A percentile compares a stretch with the other conserved stretches of the same genome.
These are phyloP conservation scores for Micropterix aruncella DNA, from an alignment of 2,888 invertebrate genomes.

Conservation along the genomic window DNA sequence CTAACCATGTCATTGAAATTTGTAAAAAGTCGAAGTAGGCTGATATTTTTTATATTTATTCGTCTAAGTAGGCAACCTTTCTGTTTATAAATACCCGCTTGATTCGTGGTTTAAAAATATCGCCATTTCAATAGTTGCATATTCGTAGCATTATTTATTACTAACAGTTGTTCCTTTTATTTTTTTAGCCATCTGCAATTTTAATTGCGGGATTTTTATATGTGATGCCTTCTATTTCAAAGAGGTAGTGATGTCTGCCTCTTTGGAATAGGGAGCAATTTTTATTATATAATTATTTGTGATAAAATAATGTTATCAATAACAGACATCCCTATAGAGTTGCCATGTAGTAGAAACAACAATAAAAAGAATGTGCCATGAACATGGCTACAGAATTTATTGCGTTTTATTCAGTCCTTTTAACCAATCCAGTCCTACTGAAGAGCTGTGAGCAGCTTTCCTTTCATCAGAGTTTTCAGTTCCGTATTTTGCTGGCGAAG, in stretches of 20 bases:
- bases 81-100: neutral
- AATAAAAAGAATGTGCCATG: slow-evolving; percentile 39
- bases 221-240: neutral
- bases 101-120: neutral
- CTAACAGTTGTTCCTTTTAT: neutral
- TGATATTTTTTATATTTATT: neutral
- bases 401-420: neutral
- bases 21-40: neutral
- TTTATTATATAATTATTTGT: slow-evolving; percentile 27
- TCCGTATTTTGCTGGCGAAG: neutral
- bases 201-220: neutral
- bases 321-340: slow-evolving; percentile 44
- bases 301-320: slow-evolving; percentile 26
- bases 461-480: neutral
- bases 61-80: neutral
- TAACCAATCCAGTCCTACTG: neutral
- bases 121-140: neutral
- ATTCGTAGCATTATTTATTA: neutral
- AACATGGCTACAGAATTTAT: neutral
- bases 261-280: slow-evolving; percentile 10
- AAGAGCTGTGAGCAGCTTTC: neutral
- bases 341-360: slow-evolving; percentile 44
- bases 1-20: neutral
- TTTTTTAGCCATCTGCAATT: neutral
- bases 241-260: neutral